Base-by-base conservation (phyloP, 2,888 invertebrate genomes). In the Tolmerus cingulatus region DNA sequence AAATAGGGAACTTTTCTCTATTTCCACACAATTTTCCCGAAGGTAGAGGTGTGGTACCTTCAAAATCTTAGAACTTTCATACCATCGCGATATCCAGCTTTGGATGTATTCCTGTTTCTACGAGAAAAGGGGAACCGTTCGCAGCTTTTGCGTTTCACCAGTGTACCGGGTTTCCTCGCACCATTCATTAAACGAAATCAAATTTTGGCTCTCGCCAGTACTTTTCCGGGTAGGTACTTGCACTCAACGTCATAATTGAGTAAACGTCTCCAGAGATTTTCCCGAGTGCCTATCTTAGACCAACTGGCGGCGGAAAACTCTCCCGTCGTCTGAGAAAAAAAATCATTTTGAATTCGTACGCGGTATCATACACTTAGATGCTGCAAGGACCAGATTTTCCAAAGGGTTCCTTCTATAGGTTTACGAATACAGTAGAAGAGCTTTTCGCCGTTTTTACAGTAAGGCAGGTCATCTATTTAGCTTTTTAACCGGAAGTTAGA, bases 161-260 rank as follows among this genome's bases (percentile, higher is more conserved):
- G 81, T 27, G 55, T 81, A 51, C 34, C 78, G 43, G 19, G 8
- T 81, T 55, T 55, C n/a, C 81, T 34, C 23, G 7, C 9, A 27
- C 34, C 46, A 55, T 43, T 81, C 81, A 81, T 81, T 81, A 81
- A 76, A 51, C 23, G 14, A 79, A 46, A 79, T 23, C 30, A 46
- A 23, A 77, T 14, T 16, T 77, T 37, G 7, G 51, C 46, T 27
- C 74, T 34, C 76, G 5, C 37, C 81, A 81, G 81, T 34, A 30
- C 51, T 81, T 55, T 55, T 81, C 78, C 78, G 78, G 40, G 40
- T 40, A 19, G 8, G 30, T 51, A 51, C 51, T n/a, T 51, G 55
- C 34, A 2, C 81, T 81, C 55, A 16, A 16, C 81, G 81, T 81
- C 81, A 81, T 81, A 81, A 81, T 81, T 55, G 51, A 81, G 46